Base-by-base conservation (phyloP, 2,113 vertebrate species). In the Coracopsis vasa region DNA sequence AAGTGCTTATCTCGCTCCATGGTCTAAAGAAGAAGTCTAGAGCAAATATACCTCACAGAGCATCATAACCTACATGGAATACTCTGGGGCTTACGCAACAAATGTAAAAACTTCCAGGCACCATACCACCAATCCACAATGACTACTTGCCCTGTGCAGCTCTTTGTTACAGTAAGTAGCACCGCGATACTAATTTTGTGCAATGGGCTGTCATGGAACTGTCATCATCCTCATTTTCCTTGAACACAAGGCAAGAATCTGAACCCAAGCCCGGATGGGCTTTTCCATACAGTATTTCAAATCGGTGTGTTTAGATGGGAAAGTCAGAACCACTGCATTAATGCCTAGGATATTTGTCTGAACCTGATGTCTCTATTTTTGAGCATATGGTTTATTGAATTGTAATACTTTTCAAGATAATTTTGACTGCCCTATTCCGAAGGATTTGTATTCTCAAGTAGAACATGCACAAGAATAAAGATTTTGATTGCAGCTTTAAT, bases 401-500 rank as follows among this genome's bases (percentile, higher is more conserved):
- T 95, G 83, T 66, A 87, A 97, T 96, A 78, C 87, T 97, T 95
- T 97, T 86, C 48, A 86, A 88, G 95, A 94, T 84, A 91, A 94
- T 96, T 97, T 67, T 90, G 51, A 85, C 85, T 97, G 82, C 69
- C 90, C 78, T 93, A 11, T 97, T 90, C 78, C 64, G 67, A 96
- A 95, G 93, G 80, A 95, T 96, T 96, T 95, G 69, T 93, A 96
- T 97, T 97, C 94, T 94, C 95, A 78, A 96, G 92, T 94, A 96
- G 92, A 97, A 96, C 86, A 92, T 93, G 87, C 65, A 90, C 75
- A 95, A 96, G 97, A 97, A 98, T 93, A 97, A 98, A 97, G 95
- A 91, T 95, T 95, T 96, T 93, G 74, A 92, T 96, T 96, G 81
- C 88, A 95, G 96, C 86, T 97, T 98, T 97, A 97, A 96, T 97